Conservation (phyloP, 2,113 vertebrate species). For the Tragelaphus strepsiceros region DNA sequence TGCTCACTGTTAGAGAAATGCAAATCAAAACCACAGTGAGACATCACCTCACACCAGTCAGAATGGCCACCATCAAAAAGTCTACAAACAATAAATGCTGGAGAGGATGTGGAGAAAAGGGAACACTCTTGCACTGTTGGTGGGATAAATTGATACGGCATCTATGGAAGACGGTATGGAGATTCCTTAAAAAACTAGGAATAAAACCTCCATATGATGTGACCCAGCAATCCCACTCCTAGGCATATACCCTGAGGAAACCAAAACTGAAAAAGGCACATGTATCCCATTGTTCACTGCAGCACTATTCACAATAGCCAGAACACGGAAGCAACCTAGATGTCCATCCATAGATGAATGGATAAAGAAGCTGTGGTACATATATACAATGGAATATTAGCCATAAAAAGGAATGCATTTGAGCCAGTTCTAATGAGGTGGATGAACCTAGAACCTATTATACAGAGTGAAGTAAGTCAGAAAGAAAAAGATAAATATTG, state of each 20-base stretch:
- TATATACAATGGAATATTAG: not conserved
- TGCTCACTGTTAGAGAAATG: not conserved
- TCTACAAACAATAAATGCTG: not conserved
- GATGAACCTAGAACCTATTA: not conserved
- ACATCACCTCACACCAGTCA: not conserved
- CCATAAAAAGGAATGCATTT: not conserved
- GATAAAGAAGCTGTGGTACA: not conserved
- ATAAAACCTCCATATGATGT: not conserved
- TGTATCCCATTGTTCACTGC: not conserved
- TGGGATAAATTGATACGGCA: not conserved
- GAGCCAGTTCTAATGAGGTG: not conserved
- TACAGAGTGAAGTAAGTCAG: not conserved
- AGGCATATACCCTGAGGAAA: not conserved
- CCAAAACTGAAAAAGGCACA: not conserved
- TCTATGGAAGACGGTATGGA: fast-evolving
- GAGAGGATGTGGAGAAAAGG: not conserved
- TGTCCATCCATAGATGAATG: not conserved
- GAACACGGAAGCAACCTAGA: not conserved
- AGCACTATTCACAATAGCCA: not conserved
- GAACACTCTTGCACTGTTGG: fast-evolving
- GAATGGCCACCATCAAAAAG: not conserved
- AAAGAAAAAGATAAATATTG: not conserved
- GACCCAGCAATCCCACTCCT: not conserved
- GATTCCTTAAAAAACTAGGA: not conserved
- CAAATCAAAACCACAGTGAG: not conserved